Conservation (phyloP, 2,797 vertebrate species). For the Hylomyscus alleni region DNA sequence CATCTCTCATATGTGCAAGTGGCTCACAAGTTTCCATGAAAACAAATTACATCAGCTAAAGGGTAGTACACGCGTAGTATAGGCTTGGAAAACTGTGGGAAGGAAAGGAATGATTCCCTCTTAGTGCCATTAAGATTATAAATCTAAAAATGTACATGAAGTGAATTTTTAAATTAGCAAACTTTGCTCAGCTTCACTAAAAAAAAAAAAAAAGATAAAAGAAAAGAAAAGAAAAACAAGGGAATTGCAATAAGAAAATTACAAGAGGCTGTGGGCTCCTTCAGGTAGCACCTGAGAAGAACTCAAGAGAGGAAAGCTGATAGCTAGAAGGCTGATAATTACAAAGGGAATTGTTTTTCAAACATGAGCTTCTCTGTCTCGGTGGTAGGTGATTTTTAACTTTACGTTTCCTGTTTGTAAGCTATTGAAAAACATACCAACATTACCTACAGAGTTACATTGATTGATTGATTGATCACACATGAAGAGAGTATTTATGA, state of each 20-base stretch:
- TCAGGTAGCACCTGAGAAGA: too few species aligned
- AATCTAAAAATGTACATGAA: background rate
- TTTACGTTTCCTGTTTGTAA: background rate
- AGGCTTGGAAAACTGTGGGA: background rate
- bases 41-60: background rate
- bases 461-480: background rate
- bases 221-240: too few species aligned
- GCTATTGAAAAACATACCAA: background rate
- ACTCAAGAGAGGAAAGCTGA: background rate
- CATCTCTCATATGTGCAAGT: background rate
- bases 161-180: conserved; percentile 47
- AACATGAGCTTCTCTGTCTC: background rate
- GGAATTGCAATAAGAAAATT: background rate
- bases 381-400: background rate
- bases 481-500: background rate
- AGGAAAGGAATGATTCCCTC: background rate
- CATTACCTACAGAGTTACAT: background rate
- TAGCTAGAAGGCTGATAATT: background rate
- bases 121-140: background rate
- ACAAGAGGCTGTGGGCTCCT: background rate
- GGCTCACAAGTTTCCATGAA: background rate
- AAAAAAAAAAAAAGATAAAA: too few species aligned
- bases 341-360: background rate
- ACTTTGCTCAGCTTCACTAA: conserved; percentile 43
- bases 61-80: background rate